Base-by-base conservation (phyloP, 2,113 vertebrate genomes). In the Toxotes chatareus region DNA sequence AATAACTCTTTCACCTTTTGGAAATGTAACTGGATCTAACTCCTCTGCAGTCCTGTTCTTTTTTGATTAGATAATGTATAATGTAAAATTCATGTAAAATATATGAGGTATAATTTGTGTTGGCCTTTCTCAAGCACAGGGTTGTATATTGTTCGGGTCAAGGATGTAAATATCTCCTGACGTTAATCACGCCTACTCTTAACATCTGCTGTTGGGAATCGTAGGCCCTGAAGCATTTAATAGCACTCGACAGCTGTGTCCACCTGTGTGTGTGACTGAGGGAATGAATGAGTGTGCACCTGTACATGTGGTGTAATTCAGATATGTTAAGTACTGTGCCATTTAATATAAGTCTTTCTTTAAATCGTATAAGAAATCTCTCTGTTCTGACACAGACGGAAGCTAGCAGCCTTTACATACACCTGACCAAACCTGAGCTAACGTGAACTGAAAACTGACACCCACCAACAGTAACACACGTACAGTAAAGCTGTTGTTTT, bases 161-260 rank as follows among this genome's bases (percentile, higher is more conserved):
- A 74, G 36, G 36, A 27, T 84, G 72, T 87, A 76, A 90, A 87
- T 76, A 79, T 75, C 66, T 77, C 65, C 51, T 56, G n/a, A 72
- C 40, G 63, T 76, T 60, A 74, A 82, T 62, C 49, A 76, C 76
- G 9, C 57, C 46, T 71, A 47, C 68, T 80, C 27, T 72, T 75
- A 49, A 73, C 78, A 75, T 80, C 85, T 85, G 76, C 66, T 57
- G 80, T 47, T 59, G 51, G 59, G 66, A 85, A 57, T 53, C 19
- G 12, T 47, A 63, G 68, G 60, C 79, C 77, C 83, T 81, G 59
- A 82, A 83, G 73, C 49, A 36, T 68, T 79, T 40, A 49, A 71
- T 64, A 44, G 72, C 63, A 70, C 72, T 64, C 13, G 14, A 72
- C 86, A 81, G 70, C 79, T 65, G 56, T 56, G 61, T 82, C 6